phyloP scores from a whole-genome alignment of 2,888 invertebrate genomes.

The Tubiluchus corallicola region DNA sequence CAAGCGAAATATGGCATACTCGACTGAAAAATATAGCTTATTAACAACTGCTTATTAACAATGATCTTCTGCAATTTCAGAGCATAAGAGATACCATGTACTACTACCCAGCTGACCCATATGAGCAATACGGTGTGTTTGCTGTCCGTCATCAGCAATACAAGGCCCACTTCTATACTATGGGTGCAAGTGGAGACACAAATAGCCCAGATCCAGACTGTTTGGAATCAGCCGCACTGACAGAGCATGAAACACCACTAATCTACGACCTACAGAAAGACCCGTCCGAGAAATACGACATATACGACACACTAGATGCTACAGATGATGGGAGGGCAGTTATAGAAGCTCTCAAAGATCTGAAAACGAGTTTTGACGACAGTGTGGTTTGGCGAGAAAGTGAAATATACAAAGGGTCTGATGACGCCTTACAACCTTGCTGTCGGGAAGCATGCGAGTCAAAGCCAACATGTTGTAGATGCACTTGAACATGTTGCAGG shows the following conservation, averaged over 20 bases:
- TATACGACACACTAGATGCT: too few relatives aligned
- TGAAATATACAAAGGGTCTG: not conserved
- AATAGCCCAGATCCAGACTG: not conserved
- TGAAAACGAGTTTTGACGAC: not conserved
- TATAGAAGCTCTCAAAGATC: not conserved
- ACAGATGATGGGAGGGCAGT: not conserved
- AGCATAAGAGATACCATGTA: not conserved
- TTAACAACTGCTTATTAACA: too few relatives aligned
- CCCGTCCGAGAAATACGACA: not conserved
- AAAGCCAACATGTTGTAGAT: not conserved
- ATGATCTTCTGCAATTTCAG: too few relatives aligned
- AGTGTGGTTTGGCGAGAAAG: not conserved
- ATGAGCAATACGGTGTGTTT: not conserved
- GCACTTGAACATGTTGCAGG: too few relatives aligned
- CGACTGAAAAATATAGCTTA: too few relatives aligned
- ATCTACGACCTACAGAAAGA: not conserved
- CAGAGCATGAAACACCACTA: not conserved
- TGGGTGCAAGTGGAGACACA: not conserved
- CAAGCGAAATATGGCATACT: too few relatives aligned
- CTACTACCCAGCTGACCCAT: slow-evolving; percentile 1
- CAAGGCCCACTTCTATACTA: not conserved
- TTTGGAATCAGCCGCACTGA: not conserved
- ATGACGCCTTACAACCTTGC: not conserved
- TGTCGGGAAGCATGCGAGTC: not conserved
- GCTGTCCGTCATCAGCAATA: not conserved